phyloP scores from a whole-genome alignment of 2,113 vertebrate species.

The Anolis carolinensis region DNA sequence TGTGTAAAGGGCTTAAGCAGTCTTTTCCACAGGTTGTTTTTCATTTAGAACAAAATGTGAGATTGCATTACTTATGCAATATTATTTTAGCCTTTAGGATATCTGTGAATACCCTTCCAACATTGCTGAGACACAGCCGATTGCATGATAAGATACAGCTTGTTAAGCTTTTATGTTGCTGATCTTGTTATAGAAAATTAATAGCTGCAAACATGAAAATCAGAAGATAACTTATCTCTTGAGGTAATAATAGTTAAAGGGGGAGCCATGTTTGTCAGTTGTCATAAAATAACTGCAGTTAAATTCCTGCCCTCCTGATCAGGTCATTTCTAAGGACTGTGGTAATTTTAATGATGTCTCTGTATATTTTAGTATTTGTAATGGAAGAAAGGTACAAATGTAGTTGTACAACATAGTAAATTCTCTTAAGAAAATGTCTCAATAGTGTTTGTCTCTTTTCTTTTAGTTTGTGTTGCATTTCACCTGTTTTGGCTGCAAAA shows the following conservation, averaged over 20 bases:
- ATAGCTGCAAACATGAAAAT: neutral
- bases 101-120: neutral
- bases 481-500: conserved; percentile 85
- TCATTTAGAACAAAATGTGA: neutral
- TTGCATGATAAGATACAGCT: neutral
- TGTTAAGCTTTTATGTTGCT: too few species aligned
- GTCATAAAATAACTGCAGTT: too few species aligned
- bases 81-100: too few species aligned
- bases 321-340: neutral
- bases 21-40: too few species aligned
- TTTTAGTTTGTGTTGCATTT: conserved; percentile 84
- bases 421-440: neutral
- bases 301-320: neutral
- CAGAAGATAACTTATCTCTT: neutral
- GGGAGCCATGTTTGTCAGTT: too few species aligned
- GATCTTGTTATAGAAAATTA: too few species aligned
- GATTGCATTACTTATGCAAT: neutral
- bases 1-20: too few species aligned
- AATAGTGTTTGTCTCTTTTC: neutral
- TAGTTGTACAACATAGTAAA: neutral
- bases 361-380: neutral
- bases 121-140: neutral
- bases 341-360: neutral
- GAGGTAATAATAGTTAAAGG: too few species aligned
- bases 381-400: neutral